Evolutionary conservation across 2,113 vertebrate species (phyloP).

Genomic region (Galemys pyrenaicus): DNA sequence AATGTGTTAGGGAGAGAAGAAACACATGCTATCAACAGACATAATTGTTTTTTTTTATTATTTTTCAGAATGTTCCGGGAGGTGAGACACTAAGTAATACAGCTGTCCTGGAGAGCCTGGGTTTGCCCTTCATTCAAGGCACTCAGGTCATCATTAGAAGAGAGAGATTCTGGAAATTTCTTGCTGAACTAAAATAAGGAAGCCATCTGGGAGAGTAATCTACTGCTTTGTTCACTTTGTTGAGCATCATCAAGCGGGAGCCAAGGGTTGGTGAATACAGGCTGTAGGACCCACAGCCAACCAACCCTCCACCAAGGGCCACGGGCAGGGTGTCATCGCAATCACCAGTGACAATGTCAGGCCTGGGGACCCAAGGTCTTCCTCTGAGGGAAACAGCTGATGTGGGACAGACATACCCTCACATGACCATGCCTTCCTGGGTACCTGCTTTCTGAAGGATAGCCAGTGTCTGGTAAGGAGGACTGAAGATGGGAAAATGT

Average conservation of each 20-base stretch:
- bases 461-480: rapidly evolving
- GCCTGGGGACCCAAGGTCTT: neutral
- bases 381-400: neutral
- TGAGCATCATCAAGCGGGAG: neutral
- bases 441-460: neutral
- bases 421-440: neutral
- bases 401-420: neutral
- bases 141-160: neutral
- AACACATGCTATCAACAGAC: neutral
- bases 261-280: neutral
- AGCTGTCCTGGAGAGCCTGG: neutral
- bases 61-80: neutral
- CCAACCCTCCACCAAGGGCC: rapidly evolving
- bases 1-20: neutral
- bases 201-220: conserved; percentile 59
- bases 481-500: neutral
- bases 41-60: neutral
- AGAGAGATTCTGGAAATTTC: neutral
- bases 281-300: neutral
- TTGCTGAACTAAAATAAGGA: conserved; percentile 48
- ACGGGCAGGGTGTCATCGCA: neutral
- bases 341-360: neutral
- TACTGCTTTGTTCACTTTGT: neutral
- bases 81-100: rapidly evolving
- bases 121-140: neutral